A percentile compares a stretch with the other conserved stretches of the same genome.
Evolutionary conservation across 2,888 invertebrate species (phyloP).

Genomic region (Phania funesta): DNA sequence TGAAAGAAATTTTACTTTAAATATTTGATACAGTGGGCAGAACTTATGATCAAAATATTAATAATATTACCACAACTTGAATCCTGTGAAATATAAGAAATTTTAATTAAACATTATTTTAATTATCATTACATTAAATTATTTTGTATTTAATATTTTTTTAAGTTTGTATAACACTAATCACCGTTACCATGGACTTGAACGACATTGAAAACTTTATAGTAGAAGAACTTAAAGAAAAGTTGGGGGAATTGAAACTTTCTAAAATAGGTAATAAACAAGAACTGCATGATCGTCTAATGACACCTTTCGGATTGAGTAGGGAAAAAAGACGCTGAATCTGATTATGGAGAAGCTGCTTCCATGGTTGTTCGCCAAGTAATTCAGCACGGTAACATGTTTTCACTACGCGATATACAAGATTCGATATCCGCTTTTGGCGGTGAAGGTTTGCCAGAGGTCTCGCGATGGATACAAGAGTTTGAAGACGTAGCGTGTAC

Average conservation of each 20-base stretch:
- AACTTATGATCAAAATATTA: too few species aligned
- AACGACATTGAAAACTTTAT: neutral
- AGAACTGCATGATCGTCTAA: neutral
- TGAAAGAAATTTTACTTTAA: too few species aligned
- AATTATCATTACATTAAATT: too few species aligned
- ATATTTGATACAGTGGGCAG: too few species aligned
- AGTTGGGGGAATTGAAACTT: neutral
- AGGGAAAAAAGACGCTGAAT: neutral
- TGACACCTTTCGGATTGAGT: neutral
- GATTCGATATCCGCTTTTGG: slow-evolving; percentile 34
- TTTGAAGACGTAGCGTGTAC: slow-evolving; percentile 54
- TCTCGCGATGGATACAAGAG: slow-evolving; percentile 47
- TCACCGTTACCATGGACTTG: neutral
- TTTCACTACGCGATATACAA: slow-evolving; percentile 33
- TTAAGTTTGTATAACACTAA: neutral
- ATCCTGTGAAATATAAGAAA: too few species aligned
- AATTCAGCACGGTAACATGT: neutral
- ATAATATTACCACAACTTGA: too few species aligned
- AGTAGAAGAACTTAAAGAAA: neutral
- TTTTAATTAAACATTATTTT: too few species aligned
- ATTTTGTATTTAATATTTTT: too few species aligned
- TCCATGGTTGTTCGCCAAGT: neutral
- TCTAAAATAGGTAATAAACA: neutral
- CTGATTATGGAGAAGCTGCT: neutral
- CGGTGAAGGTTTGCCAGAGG: slow-evolving; percentile 36